These are phyloP conservation scores for Sitta carolinensis DNA, from an alignment of 2,797 vertebrate genomes.

Conservation along the genomic window DNA sequence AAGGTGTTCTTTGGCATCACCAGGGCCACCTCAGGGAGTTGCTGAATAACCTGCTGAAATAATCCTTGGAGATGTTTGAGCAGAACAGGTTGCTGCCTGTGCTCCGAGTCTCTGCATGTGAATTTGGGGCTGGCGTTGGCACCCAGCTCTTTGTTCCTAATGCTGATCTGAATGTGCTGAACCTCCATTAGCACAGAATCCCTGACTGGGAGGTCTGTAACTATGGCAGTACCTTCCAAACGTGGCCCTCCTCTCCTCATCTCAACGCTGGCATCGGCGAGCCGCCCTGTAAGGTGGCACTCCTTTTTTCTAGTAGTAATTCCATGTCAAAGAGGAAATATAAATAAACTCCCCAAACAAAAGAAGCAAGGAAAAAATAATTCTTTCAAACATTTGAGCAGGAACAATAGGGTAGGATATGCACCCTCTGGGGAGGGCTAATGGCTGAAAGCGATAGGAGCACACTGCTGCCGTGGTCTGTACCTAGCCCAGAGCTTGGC, in stretches of 20 bases:
- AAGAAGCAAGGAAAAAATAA: conserved; percentile 71
- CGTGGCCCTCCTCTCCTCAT: background rate
- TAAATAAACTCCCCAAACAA: conserved; percentile 61
- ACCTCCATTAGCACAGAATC: background rate
- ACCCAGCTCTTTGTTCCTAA: background rate
- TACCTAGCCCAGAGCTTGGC: background rate
- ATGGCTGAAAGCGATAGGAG: conserved; percentile 40
- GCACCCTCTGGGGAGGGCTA: conserved; percentile 49
- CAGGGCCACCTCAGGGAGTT: background rate
- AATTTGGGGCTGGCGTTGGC: fast-evolving
- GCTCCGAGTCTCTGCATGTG: background rate
- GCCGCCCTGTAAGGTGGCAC: background rate
- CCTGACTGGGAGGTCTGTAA: background rate
- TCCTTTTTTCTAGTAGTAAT: conserved; percentile 26
- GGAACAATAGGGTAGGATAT: conserved; percentile 68
- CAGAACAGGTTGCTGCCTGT: background rate
- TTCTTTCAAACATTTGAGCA: conserved; percentile 64
- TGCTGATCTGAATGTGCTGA: background rate
- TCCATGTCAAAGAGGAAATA: conserved; percentile 47
- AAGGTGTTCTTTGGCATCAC: background rate
- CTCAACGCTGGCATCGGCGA: background rate
- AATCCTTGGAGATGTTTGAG: background rate
- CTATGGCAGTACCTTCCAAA: background rate
- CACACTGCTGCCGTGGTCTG: background rate
- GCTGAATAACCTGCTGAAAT: background rate